Evolutionary conservation across 2,888 invertebrate genomes (phyloP).

Genomic region (Sarcophaga caerulescens): DNA sequence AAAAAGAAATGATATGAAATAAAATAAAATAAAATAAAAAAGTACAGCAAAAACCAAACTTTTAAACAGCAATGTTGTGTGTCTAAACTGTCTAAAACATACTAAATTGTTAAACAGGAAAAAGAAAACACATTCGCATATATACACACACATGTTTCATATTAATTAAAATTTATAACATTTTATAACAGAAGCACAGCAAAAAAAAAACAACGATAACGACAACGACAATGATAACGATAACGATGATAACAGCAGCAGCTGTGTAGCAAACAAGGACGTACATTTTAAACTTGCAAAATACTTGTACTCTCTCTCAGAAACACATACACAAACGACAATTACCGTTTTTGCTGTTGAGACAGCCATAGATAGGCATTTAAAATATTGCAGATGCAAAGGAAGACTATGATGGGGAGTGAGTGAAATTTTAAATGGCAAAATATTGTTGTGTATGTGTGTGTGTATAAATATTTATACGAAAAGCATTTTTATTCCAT

Average conservation of each 20-base stretch:
- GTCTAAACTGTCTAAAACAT: constrained; percentile 38
- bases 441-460: background rate
- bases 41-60: background rate
- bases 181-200: constrained; percentile 5
- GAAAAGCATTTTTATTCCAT: constrained; percentile 36
- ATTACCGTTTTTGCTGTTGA: background rate
- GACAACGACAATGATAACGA: background rate
- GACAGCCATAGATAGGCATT: background rate
- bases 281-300: background rate
- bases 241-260: background rate
- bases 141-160: constrained; percentile 17
- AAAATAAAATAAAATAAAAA: background rate
- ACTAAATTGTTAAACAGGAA: constrained; percentile 19
- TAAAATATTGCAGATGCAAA: background rate
- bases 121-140: background rate
- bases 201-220: background rate
- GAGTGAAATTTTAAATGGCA: constrained; percentile 1
- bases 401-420: too few species aligned
- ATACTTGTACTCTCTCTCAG: background rate
- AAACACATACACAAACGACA: background rate
- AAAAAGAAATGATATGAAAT: background rate
- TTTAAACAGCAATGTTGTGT: constrained; percentile 20
- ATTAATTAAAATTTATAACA: constrained; percentile 49
- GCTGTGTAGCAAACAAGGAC: constrained; percentile 1
- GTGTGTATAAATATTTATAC: constrained; percentile 20